Evolutionary conservation across 1,140 invertebrate species (phyloP), one percentile per base, ranked within the genome.

Genomic region (Neodiprion fabricii): DNA sequence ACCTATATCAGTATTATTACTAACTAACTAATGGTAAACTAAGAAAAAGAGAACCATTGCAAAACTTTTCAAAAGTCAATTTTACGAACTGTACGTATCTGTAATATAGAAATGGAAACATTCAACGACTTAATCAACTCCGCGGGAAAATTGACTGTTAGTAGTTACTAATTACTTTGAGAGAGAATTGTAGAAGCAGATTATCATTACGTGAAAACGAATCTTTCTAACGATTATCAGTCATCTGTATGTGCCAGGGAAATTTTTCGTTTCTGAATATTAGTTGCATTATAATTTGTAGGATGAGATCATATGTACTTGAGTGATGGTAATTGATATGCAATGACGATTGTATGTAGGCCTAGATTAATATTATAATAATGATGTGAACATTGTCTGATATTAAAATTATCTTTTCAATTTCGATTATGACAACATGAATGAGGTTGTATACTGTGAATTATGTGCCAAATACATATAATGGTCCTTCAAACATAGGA

Each of bases 1-100:
- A 84, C 83, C 83, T 84, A 77, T 78, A 82, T 79, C 83, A 84
- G 83, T 84, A 84, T 84, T 84, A 83, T 75, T 82, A 79, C 67
- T 74, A 75, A 21, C n/a, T 79, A 79, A 40, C 28, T 72, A 49
- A 73, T 72, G 74, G 75, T 48, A 70, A 5, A 72, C 75, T 70
- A 47, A 14, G 2, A 77, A 74, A 67, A 77, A 69, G 66, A 69
- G 14, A 69, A 69, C 21, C 14, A 23, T 7, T 28, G 11, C 12
- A 65, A 65, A 21, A 69, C 11, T 69, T 69, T 69, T 11, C 14
- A 69, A 69, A 9, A 17, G 61, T 14, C 61, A 65, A 17, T 14
- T 14, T 65, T 14, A 65, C 12, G 17, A 14, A 17, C 17, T 21
- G 61, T 1, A 14, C 7, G 12, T 65, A 14, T 65, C 17, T 65